phyloP scores from a whole-genome alignment of 2,888 invertebrate genomes.

The Trichogramma dendrolimi region DNA sequence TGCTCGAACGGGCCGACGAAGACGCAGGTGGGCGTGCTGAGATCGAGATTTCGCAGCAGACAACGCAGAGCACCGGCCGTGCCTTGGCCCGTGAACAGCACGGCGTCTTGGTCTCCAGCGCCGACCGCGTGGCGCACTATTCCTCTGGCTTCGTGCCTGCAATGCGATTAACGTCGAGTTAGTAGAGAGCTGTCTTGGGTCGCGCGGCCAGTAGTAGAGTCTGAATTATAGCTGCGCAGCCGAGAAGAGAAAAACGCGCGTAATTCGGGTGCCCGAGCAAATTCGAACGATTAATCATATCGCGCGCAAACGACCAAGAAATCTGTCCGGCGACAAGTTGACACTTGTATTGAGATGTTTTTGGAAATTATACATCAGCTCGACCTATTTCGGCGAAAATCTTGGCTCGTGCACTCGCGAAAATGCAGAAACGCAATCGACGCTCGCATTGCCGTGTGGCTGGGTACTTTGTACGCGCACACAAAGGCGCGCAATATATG shows the following conservation, averaged over 20 bases:
- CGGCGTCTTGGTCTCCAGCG: constrained; percentile 65
- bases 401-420: too few species aligned
- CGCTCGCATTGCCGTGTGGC: too few species aligned
- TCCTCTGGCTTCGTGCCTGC: constrained; percentile 75
- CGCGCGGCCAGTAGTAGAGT: neutral
- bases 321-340: neutral
- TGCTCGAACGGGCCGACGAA: constrained; percentile 79
- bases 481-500: too few species aligned
- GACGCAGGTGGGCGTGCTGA: constrained; percentile 63
- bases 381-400: too few species aligned
- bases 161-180: constrained; percentile 28
- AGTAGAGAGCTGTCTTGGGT: neutral
- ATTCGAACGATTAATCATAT: neutral
- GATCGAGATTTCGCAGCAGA: constrained; percentile 67
- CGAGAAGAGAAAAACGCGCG: neutral
- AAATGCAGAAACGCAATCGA: too few species aligned
- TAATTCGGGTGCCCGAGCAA: neutral
- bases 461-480: too few species aligned
- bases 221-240: neutral
- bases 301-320: neutral
- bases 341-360: too few species aligned
- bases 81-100: constrained; percentile 57
- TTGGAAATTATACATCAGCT: too few species aligned
- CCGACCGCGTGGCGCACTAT: constrained; percentile 76
- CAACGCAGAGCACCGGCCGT: constrained; percentile 73